Evolutionary conservation across 2,113 vertebrate species (phyloP).

Genomic region (Perognathus longimembris): DNA sequence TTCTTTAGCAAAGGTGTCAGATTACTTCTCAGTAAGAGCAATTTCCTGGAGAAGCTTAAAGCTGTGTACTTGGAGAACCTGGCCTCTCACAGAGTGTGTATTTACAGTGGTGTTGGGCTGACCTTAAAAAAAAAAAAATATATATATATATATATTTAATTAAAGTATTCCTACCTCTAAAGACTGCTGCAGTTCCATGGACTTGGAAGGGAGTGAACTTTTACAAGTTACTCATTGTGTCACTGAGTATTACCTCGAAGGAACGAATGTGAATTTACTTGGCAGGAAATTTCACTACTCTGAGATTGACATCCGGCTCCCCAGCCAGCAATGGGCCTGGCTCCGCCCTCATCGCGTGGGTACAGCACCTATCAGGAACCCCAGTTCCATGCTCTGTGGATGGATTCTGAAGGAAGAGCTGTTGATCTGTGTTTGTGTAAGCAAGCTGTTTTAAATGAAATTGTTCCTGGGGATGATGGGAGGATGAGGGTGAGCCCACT

Average conservation of each 20-base stretch:
- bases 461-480: not conserved
- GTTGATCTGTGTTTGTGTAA: constrained; percentile 41
- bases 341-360: not conserved
- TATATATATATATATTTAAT: too few relatives aligned
- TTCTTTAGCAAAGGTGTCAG: not conserved
- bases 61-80: not conserved
- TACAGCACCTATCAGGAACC: not conserved
- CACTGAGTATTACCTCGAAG: not conserved
- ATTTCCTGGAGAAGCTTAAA: not conserved
- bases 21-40: not conserved
- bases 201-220: not conserved
- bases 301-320: not conserved
- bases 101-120: not conserved
- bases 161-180: not conserved
- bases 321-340: not conserved
- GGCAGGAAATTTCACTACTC: not conserved
- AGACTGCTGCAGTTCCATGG: not conserved
- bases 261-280: not conserved
- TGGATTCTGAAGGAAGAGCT: not conserved
- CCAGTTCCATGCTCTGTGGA: not conserved
- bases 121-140: not conserved
- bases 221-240: not conserved
- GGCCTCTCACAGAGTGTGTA: not conserved
- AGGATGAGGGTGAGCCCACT: accelerated
- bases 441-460: constrained; percentile 51